Evolutionary conservation across 2,888 invertebrate species (phyloP), one percentile per base, ranked within the genome.

Genomic region (Drosophila siamana): DNA sequence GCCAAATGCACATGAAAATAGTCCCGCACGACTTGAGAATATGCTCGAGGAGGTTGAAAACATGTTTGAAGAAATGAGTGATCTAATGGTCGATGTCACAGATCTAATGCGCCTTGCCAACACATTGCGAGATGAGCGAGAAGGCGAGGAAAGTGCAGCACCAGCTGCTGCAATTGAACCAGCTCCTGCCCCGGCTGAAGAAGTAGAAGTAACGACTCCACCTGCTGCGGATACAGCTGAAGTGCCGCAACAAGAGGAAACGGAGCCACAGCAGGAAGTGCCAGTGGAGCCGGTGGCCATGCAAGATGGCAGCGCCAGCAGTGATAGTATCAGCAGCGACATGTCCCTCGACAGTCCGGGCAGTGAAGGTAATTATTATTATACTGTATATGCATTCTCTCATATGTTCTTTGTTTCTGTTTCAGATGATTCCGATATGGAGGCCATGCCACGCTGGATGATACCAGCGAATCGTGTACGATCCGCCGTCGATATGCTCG

Each of bases 321-420:
- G 60, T 4, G 63, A 40, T 0, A 62, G 70, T 22, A 11, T 57
- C 1, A 66, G 68, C n/a, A 82, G 83, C 41, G 85, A 84, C 52
- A 82, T 86, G 82, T 81, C 80, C 0, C 40, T 86, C n/a, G 80
- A 75, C 22, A 86, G 85, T 62, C 82, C 86, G 15, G 74, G 67
- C 15, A 86, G 85, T 28, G 85, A 85, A 60, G 85, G 2, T 0
- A n/a, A 26, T 1, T 1, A 1, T 6, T 6, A 2, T 26, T 26
- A 26, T 6, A 6, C 7, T 26, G 26, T 26, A 26, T 6, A 7
- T 0, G 6, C 26, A 7, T 26, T 26, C 26, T 9, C 2, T 43
- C 11, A 47, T 13, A 19, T 7, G 11, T 8, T 1, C 1, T 19
- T 0, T 8, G 33, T 41, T 24, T 13, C n/a, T 15, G 8, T 1